Base-by-base conservation (phyloP, 2,888 invertebrate species). In the Lepidocyrtinus sp. region DNA sequence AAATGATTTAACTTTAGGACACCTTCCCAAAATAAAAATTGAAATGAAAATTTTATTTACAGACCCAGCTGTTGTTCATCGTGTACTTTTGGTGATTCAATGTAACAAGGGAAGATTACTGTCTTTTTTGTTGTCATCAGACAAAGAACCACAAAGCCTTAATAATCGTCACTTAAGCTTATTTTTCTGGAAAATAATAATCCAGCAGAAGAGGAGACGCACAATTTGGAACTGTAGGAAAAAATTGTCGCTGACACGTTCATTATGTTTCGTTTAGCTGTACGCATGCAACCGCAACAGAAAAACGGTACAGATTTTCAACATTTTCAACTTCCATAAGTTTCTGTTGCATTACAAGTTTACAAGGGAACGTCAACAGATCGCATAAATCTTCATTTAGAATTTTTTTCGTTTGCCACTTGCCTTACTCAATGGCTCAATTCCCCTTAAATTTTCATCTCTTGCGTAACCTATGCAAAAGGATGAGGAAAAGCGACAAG, bases 341-440 rank as follows among this genome's bases (percentile, higher is more conserved):
- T 36, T 36, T 36, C 36, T 36, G 36, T 36, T 36, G 36, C n/a
- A n/a, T n/a, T n/a, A n/a, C n/a, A n/a, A n/a, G n/a, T n/a, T n/a
- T 36, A 36, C 36, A 12, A 12, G 36, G 36, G 36, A 36, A 76
- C 55, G 76, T 70, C 70, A 63, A 71, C 76, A 76, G 64, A 64
- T 76, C 69, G 64, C 26, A 76, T 76, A 76, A 76, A 76, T 76
- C 70, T 76, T 76, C 69, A 76, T 76, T 76, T 76, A 64, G 64
- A 36, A 36, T 36, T 7, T 36, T 36, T 36, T 21, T 36, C 59
- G 76, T 76, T 76, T 64, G 65, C 70, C 76, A 76, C 76, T 76
- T 76, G 70, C 76, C 64, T 69, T 71, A 59, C 69, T 70, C 50
- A 75, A 75, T 70, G 64, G 75, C 69, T 63, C 21, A 46, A 69